Evolutionary conservation across 2,888 invertebrate genomes (phyloP).

Genomic region (Anthophora plumipes): DNA sequence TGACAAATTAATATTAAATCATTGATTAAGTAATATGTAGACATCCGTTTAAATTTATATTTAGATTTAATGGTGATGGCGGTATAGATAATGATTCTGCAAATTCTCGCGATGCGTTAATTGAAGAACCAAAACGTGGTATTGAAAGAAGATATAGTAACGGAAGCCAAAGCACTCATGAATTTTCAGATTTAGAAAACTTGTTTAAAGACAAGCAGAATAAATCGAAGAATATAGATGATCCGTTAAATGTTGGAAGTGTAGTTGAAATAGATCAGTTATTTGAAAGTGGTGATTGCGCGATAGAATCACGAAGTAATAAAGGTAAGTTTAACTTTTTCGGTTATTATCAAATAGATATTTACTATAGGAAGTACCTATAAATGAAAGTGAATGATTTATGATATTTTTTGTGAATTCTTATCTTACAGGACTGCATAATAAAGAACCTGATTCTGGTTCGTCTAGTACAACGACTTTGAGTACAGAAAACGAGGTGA

Average conservation of each 20-base stretch:
- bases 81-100: constrained; percentile 80
- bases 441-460: constrained; percentile 85
- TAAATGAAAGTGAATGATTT: too few species aligned
- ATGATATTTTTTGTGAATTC: background rate
- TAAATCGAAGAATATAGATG: constrained; percentile 78
- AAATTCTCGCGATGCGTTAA: constrained; percentile 81
- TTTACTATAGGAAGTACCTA: background rate
- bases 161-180: constrained; percentile 83
- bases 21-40: background rate
- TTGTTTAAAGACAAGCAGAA: constrained; percentile 73
- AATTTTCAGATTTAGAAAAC: constrained; percentile 80
- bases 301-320: constrained; percentile 79
- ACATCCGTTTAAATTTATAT: background rate
- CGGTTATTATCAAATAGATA: background rate
- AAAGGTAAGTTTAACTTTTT: constrained; percentile 76
- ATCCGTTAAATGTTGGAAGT: constrained; percentile 84
- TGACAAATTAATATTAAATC: background rate
- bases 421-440: constrained; percentile 82
- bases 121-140: constrained; percentile 77
- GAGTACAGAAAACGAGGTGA: constrained; percentile 83
- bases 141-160: constrained; percentile 80
- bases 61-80: constrained; percentile 79
- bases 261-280: constrained; percentile 88
- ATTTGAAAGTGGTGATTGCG: constrained; percentile 85
- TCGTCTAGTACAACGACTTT: constrained; percentile 85